These are phyloP conservation scores for Columba guinea DNA, from an alignment of 2,797 vertebrate genomes.

Conservation along the genomic window DNA sequence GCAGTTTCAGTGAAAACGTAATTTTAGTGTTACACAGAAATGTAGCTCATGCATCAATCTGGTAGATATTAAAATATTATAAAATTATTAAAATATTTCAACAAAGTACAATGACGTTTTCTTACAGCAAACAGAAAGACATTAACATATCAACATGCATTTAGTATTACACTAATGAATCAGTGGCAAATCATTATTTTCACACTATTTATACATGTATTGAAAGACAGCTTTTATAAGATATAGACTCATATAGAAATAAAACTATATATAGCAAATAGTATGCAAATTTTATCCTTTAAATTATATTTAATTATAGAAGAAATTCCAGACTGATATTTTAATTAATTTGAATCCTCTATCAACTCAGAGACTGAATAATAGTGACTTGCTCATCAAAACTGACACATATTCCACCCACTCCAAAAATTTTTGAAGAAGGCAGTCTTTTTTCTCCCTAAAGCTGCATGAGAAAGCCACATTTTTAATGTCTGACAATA, in stretches of 20 bases:
- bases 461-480: neutral
- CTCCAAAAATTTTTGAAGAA: neutral
- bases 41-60: neutral
- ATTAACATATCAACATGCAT: neutral
- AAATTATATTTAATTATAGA: slow-evolving; percentile 3
- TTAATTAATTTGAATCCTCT: neutral
- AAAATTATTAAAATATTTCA: neutral
- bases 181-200: neutral
- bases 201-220: neutral
- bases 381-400: neutral
- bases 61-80: neutral
- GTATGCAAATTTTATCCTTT: neutral
- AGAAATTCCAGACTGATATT: neutral
- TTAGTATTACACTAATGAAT: neutral
- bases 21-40: neutral
- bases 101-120: neutral
- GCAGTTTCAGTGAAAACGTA: neutral
- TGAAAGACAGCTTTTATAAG: neutral
- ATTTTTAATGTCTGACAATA: neutral
- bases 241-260: neutral
- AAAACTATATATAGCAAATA: neutral
- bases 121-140: neutral
- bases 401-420: neutral
- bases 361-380: neutral
- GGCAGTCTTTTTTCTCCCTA: neutral